phyloP scores from a whole-genome alignment of 2,797 vertebrate species.

The Paramormyrops hopkinsi region DNA sequence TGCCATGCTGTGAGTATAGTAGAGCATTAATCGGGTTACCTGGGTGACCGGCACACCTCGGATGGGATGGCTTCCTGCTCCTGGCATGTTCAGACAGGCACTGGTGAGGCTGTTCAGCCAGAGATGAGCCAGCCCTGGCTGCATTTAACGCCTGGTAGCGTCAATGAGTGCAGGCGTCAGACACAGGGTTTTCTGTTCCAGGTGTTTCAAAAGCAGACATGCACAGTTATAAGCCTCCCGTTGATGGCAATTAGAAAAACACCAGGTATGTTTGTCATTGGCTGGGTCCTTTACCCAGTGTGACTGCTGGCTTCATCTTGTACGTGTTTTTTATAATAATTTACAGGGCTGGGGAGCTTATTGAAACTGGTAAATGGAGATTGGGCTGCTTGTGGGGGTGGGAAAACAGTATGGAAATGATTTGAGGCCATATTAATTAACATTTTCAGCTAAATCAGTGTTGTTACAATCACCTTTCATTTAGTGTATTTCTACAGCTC shows the following conservation, averaged over 20 bases:
- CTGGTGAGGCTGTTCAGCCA: not conserved
- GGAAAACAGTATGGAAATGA: not conserved
- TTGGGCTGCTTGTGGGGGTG: not conserved
- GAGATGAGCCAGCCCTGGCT: not conserved
- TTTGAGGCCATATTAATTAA: constrained; percentile 6
- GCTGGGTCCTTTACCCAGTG: not conserved
- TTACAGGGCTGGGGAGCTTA: not conserved
- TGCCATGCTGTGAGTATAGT: not conserved
- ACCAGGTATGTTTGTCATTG: not conserved
- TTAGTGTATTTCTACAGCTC: not conserved
- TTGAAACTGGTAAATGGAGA: not conserved
- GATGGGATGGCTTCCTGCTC: not conserved
- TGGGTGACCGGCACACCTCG: not conserved
- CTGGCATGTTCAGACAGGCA: not conserved
- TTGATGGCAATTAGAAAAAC: not conserved
- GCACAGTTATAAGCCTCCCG: not conserved
- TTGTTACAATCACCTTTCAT: constrained; percentile 14
- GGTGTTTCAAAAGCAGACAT: not conserved
- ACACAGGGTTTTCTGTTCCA: not conserved
- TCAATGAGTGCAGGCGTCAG: not conserved
- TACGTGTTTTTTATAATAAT: not conserved
- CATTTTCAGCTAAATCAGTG: not conserved
- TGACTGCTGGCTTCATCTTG: not conserved
- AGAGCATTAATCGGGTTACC: not conserved
- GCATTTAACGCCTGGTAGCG: not conserved